These are phyloP conservation scores for Phrynocephalus forsythii DNA, from an alignment of 2,797 vertebrate genomes.

Conservation along the genomic window DNA sequence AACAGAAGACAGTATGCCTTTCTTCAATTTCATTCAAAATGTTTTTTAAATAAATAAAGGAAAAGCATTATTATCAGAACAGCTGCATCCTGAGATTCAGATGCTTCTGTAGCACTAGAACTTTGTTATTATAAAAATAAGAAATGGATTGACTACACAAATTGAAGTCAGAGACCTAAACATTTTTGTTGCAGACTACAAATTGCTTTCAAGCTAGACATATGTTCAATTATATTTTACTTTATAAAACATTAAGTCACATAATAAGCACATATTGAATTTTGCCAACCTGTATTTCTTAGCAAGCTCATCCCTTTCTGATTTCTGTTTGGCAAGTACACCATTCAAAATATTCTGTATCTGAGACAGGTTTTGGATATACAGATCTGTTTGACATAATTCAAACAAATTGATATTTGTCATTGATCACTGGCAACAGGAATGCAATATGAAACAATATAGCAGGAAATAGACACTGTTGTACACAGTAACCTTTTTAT, in stretches of 20 bases:
- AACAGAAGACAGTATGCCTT: neutral
- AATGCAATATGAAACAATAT: slow-evolving; percentile 4
- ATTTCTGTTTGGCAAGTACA: slow-evolving; percentile 78
- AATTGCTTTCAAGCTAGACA: neutral
- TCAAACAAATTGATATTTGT: slow-evolving; percentile 30
- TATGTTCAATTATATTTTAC: neutral
- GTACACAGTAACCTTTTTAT: neutral
- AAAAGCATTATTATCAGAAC: neutral
- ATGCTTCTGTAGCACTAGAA: neutral
- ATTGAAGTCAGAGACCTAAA: neutral
- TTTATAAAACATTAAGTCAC: neutral
- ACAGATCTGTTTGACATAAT: slow-evolving; percentile 62
- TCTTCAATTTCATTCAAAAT: neutral
- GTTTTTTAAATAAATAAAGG: neutral
- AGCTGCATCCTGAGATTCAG: neutral
- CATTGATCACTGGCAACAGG: neutral
- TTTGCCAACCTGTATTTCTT: slow-evolving; percentile 81
- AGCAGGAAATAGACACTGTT: slow-evolving; percentile 3
- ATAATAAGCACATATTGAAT: slow-evolving; percentile 2
- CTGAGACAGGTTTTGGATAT: slow-evolving; percentile 71
- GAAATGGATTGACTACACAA: neutral
- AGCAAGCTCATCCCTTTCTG: slow-evolving; percentile 79
- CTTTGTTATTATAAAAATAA: neutral
- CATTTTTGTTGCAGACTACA: neutral
- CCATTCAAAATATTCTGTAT: slow-evolving; percentile 78